Evolutionary conservation across 2,797 vertebrate species (phyloP), one percentile per base, ranked within the genome.

Genomic region (Coreius guichenoti): DNA sequence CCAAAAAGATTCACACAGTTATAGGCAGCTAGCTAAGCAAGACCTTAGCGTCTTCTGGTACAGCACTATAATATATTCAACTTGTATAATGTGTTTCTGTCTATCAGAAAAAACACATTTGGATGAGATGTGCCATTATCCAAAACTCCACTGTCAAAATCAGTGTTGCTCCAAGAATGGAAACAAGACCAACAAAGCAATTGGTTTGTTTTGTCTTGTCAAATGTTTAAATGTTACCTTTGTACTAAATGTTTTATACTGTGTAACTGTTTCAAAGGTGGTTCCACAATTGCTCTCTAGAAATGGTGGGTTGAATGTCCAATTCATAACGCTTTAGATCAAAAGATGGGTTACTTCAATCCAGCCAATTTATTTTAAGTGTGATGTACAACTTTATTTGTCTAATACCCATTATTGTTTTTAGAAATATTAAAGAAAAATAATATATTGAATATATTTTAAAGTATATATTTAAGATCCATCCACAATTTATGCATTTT

Each of bases 201-300:
- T 3, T 3, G 49, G 73, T 76, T 76, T 76, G 73, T 56, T 23
- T 76, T 1, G 0, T 76, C 19, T 76, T 14, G 6, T 31, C 45
- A 8, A 33, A 13, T 23, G 49, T 56, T 36, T 36, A 16, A 56
- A 56, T 76, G 21, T 14, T 76, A 21, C 45, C 2, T 61, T 26
- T 63, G n/a, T 29, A 76, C 26, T 13, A 5, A 33, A n/a, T 76
- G 49, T 76, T 33, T 76, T 76, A 56, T 65, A 47, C 17, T 67
- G 11, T 68, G 63, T 54, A 51, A 12, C 51, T n/a, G 26, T n/a
- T 54, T 80, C 13, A 39, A 69, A 21, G 47, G 65, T 80, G 79
- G 65, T 81, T 81, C 79, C 79, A 54, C 29, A 68, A 4, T 80
- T 36, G 45, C 11, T 80, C 78, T 80, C 43, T 33, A 49, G 12